These are phyloP conservation scores for Lepidurus packardi DNA, from an alignment of 1,140 invertebrate species.

Conservation along the genomic window DNA sequence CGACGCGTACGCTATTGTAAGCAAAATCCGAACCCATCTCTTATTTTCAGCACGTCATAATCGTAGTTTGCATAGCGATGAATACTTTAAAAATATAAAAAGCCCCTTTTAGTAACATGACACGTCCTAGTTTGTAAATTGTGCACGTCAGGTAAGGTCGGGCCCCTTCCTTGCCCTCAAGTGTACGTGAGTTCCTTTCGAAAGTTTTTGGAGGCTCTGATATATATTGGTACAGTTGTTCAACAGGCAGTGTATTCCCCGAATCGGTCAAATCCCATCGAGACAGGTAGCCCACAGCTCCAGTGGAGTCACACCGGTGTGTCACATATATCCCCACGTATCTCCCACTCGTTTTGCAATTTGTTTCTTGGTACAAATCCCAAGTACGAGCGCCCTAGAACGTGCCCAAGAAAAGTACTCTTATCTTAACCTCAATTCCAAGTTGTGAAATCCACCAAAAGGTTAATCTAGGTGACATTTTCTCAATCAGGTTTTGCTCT, in stretches of 20 bases:
- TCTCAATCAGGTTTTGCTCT: neutral
- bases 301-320: neutral
- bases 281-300: neutral
- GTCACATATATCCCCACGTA: neutral
- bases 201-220: conserved; percentile 9
- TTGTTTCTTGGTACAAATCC: neutral
- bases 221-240: neutral
- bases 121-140: neutral
- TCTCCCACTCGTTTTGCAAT: neutral
- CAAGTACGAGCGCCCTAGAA: neutral
- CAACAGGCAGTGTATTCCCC: neutral
- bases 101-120: neutral
- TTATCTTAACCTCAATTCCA: neutral
- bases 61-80: too few species aligned
- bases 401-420: neutral
- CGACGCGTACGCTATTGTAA: too few species aligned
- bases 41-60: too few species aligned
- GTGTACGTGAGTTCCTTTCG: neutral
- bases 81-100: too few species aligned
- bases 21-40: too few species aligned
- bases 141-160: neutral
- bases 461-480: neutral
- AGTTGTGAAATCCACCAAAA: neutral
- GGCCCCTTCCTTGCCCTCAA: conserved; percentile 7
- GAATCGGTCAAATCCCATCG: neutral